These are phyloP conservation scores for Halocynthia roretzi DNA, from an alignment of 23 tunicate genomes.

Conservation along the genomic window DNA sequence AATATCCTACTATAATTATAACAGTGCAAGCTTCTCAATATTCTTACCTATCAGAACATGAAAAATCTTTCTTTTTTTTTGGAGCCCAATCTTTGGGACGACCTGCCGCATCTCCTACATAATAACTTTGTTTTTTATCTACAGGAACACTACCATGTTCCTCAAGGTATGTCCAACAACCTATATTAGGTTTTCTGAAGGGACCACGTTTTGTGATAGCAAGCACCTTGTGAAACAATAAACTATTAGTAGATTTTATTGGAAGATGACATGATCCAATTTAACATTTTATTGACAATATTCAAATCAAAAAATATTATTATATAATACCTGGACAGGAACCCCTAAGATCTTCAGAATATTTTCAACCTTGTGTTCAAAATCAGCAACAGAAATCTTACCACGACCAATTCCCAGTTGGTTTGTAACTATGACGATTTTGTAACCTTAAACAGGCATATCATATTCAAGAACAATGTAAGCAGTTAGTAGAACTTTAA, in stretches of 20 bases:
- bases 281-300: not conserved
- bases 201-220: slow-evolving; percentile 57
- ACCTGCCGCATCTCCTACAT: slow-evolving; percentile 96
- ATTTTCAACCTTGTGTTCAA: slow-evolving; percentile 59
- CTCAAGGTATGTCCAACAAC: slow-evolving; percentile 55
- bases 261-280: not conserved
- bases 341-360: slow-evolving; percentile 39
- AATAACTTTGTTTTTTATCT: slow-evolving; percentile 28
- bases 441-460: slow-evolving; percentile 17
- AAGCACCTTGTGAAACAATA: slow-evolving; percentile 33
- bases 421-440: slow-evolving; percentile 76
- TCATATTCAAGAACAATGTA: too few species aligned
- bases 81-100: slow-evolving; percentile 89
- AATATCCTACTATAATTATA: not conserved
- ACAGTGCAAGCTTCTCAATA: not conserved
- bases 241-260: not conserved
- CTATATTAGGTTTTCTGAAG: slow-evolving; percentile 79
- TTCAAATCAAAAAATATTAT: not conserved
- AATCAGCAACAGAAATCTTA: slow-evolving; percentile 52
- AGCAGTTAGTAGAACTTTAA: not conserved
- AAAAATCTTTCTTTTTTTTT: slow-evolving; percentile 84
- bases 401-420: slow-evolving; percentile 77
- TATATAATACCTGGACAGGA: slow-evolving; percentile 33
- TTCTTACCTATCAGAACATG: slow-evolving; percentile 62
- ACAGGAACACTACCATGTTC: slow-evolving; percentile 44